Conservation (phyloP, 2,113 vertebrate species). For the Leuciscus idus region DNA sequence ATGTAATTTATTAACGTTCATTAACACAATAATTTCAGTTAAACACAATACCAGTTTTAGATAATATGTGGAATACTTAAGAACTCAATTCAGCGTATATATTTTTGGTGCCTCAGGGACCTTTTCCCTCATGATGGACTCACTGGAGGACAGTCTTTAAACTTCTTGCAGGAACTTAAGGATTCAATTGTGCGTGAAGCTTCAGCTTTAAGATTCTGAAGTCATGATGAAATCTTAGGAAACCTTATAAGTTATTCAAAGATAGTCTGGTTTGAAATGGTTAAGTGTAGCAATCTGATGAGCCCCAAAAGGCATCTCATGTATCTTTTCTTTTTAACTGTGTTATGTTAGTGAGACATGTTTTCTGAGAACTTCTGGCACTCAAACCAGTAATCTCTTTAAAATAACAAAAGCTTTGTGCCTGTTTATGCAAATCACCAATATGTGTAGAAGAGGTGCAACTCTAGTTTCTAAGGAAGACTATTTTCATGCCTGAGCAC, state of each 20-base stretch:
- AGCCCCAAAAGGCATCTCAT: background rate
- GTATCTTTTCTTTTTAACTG: background rate
- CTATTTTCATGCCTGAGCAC: background rate
- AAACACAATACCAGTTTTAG: too few species aligned
- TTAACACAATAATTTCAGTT: too few species aligned
- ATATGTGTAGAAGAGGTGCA: background rate
- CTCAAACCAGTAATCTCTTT: background rate
- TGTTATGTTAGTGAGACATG: background rate
- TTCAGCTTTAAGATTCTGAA: background rate
- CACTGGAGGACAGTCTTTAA: background rate
- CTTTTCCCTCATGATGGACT: background rate
- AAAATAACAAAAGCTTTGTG: background rate
- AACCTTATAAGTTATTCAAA: constrained; percentile 12
- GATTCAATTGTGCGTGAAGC: background rate
- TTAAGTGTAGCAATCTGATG: background rate
- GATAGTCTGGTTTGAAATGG: background rate
- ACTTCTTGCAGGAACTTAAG: background rate
- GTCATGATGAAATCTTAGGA: background rate
- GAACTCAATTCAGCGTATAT: background rate
- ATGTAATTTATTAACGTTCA: background rate
- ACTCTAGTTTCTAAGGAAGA: background rate
- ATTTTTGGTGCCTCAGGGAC: background rate
- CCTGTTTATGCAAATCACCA: background rate
- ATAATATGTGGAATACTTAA: too few species aligned
- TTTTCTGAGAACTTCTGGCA: background rate